Percentiles rank a stretch among this genome's conserved stretches.
Evolutionary conservation across 2,113 vertebrate species (phyloP).

Genomic region (Chiloscyllium plagiosum): DNA sequence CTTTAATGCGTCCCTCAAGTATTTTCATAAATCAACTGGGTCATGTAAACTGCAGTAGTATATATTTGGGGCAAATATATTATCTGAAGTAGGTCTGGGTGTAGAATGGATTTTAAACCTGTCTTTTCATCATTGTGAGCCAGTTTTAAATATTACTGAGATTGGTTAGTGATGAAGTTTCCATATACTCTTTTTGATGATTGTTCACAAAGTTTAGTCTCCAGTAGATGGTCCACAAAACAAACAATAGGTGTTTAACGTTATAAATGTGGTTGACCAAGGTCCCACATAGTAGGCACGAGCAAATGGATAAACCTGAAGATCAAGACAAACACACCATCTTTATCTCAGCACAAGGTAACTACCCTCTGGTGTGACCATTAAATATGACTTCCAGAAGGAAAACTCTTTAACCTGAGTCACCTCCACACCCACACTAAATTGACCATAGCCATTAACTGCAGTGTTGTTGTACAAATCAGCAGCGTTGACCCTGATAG

Average conservation of each 20-base stretch:
- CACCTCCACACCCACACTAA: no score
- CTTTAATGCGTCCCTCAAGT: background rate
- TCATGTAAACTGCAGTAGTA: background rate
- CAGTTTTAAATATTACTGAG: background rate
- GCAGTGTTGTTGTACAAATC: no score
- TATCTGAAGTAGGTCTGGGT: background rate
- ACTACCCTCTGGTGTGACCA: background rate
- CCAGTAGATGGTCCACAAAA: background rate
- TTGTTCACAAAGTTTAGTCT: background rate
- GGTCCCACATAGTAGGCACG: no score
- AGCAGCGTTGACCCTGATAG: no score
- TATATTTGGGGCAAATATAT: background rate
- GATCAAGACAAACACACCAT: no score
- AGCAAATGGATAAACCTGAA: no score
- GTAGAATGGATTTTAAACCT: background rate
- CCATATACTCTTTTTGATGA: background rate
- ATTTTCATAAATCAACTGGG: slow-evolving; percentile 9
- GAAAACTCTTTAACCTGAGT: no score
- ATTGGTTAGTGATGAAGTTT: background rate
- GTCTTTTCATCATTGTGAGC: background rate
- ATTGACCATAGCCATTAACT: no score
- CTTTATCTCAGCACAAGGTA: background rate
- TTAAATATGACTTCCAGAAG: no score
- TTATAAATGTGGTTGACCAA: no score
- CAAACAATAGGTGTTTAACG: no score